phyloP scores from a whole-genome alignment of 2,888 invertebrate genomes.

The Apodemia zela region DNA sequence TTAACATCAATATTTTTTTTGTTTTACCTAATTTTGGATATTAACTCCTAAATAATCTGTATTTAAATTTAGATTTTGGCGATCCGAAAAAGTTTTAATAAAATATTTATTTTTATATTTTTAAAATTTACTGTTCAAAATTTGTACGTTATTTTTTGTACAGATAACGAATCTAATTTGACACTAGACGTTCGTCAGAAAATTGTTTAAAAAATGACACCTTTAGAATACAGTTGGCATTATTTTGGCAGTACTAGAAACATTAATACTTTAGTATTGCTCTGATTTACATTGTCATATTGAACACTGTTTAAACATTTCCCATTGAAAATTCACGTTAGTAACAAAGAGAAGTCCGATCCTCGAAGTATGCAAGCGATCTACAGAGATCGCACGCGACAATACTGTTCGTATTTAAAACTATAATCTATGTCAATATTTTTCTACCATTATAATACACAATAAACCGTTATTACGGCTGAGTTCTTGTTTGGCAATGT shows the following conservation, averaged over 20 bases:
- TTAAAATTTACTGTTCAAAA: conserved; percentile 74
- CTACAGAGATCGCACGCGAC: conserved; percentile 56
- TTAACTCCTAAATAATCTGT: conserved; percentile 77
- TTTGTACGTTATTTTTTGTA: conserved; percentile 79
- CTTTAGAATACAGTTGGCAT: conserved; percentile 77
- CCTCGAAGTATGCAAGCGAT: conserved; percentile 64
- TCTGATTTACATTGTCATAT: conserved; percentile 78
- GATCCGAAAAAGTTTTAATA: conserved; percentile 78
- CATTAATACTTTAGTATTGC: conserved; percentile 80
- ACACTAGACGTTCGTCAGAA: conserved; percentile 76
- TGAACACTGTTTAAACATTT: conserved; percentile 69
- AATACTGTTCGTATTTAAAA: conserved; percentile 73
- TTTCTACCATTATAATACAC: conserved; percentile 75
- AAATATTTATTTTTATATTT: conserved; percentile 75
- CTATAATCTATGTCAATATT: conserved; percentile 70
- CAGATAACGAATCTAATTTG: conserved; percentile 79
- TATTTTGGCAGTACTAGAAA: conserved; percentile 79
- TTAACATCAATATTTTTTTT: conserved; percentile 70
- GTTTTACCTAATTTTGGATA: conserved; percentile 50
- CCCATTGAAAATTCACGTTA: conserved; percentile 33
- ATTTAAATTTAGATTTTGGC: conserved; percentile 76
- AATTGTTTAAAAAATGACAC: conserved; percentile 65
- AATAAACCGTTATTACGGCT: conserved; percentile 63
- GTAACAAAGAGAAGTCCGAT: conserved; percentile 60
- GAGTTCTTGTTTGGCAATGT: conserved; percentile 67